phyloP scores from a whole-genome alignment of 2,113 vertebrate genomes.

The Merops nubicus region DNA sequence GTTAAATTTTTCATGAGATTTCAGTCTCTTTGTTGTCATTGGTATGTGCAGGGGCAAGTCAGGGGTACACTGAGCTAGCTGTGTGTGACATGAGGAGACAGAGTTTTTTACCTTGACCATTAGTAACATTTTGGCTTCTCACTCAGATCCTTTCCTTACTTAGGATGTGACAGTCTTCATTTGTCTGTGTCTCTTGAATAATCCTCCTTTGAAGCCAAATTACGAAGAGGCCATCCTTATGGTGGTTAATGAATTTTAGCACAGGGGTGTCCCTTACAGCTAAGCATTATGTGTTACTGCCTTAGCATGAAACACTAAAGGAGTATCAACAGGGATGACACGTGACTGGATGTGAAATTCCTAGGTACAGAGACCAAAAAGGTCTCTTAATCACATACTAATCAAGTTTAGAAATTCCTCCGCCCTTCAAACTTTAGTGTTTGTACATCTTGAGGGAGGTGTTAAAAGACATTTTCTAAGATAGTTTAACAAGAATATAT shows the following conservation, averaged over 20 bases:
- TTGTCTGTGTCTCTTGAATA: not conserved
- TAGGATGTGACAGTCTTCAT: not conserved
- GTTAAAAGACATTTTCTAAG: not conserved
- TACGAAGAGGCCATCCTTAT: not conserved
- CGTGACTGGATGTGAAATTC: not conserved
- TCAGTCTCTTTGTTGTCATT: not conserved
- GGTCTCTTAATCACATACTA: not conserved
- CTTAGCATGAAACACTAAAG: not conserved
- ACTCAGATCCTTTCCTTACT: rapidly evolving
- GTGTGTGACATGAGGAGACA: not conserved
- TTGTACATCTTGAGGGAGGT: not conserved
- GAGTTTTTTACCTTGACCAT: not conserved
- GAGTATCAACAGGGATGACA: not conserved
- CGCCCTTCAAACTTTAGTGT: not conserved
- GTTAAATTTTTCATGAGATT: not conserved
- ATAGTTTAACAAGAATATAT: not conserved
- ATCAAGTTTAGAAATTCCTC: not conserved
- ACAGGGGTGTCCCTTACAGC: not conserved
- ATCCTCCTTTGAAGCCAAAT: not conserved
- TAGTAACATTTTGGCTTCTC: not conserved
- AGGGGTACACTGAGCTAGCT: not conserved
- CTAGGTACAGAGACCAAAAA: not conserved
- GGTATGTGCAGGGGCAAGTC: not conserved
- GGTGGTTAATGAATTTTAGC: not conserved
- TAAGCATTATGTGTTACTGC: not conserved